Base-by-base conservation (phyloP, 53 echinoderm and acorn worm genomes). In the Apostichopus leukothele region DNA sequence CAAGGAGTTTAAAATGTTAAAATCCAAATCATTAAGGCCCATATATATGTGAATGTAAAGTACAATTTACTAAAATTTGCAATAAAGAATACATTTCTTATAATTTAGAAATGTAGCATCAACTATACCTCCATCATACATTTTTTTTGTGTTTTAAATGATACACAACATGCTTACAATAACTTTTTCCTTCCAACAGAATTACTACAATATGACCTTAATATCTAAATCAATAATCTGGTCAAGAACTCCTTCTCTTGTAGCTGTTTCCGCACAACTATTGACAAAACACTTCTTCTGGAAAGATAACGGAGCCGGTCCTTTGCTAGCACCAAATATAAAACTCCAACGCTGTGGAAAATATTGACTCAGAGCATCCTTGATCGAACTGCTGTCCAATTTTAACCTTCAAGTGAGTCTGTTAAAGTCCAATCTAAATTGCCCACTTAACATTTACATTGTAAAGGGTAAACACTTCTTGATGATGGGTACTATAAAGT, bases 371-470 rank as follows among this genome's bases (percentile, higher is more conserved):
- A 52, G 79, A 52, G 50, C 63, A 11, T 18, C 79, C 79, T 79
- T 51, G 12, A 51, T 18, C 9, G 51, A 19, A 51, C 51, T 13
- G 51, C 51, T 79, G 51, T 51, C 79, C 79, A 79, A 51, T 53
- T 39, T 39, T 39, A 39, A 14, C 53, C 14, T 9, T 79, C 53
- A 79, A 51, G 51, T 50, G 53, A 51, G 50, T 39, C 79, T 79
- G 79, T 52, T 79, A 79, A 51, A 53, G 79, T 53, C 79, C 79
- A 52, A 53, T 13, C 53, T n/a, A 79, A 79, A 79, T 79, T 79
- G 79, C 50, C 53, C 51, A 79, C 79, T 79, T 79, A 51, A 79
- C 52, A 79, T 79, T 79, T 79, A 50, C 79, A 79, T 12, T 79
- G 63, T 4, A 63, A 7, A 63, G 63, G 63, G 63, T 63, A 63